phyloP scores from a whole-genome alignment of 2,113 vertebrate species.

The Nothocercus nigrocapillus region DNA sequence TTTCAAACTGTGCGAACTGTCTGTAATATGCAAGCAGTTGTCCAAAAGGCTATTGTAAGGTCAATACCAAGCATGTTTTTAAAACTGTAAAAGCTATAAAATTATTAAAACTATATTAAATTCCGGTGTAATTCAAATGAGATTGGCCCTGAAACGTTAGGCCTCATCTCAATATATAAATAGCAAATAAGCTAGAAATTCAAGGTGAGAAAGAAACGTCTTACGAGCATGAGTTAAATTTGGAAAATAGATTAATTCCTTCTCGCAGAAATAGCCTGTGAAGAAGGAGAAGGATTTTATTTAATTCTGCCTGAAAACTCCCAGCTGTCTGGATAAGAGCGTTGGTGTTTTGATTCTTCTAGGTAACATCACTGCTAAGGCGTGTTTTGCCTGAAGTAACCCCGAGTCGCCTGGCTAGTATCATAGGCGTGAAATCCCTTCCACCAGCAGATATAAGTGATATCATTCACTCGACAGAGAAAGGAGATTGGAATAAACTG shows the following conservation, averaged over 20 bases:
- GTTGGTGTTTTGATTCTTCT: neutral
- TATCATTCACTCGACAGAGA: constrained; percentile 98
- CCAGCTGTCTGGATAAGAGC: neutral
- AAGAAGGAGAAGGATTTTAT: neutral
- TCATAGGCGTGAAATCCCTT: constrained; percentile 96
- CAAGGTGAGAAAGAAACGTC: neutral
- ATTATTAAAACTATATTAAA: neutral
- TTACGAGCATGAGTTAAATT: neutral
- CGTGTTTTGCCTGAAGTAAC: constrained; percentile 96
- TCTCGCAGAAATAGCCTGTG: neutral
- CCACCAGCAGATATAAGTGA: constrained; percentile 98
- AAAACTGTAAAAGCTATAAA: too few species aligned
- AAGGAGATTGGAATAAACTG: constrained; percentile 97
- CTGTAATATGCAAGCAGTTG: rapidly evolving
- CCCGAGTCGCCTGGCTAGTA: constrained; percentile 93
- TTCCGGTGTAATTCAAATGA: neutral
- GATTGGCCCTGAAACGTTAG: neutral
- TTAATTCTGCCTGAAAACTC: neutral
- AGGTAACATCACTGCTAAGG: constrained; percentile 95
- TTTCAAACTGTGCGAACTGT: too few species aligned
- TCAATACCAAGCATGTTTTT: neutral
- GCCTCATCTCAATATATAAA: neutral
- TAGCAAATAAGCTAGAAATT: neutral
- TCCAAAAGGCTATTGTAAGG: neutral
- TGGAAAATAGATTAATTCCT: neutral